Evolutionary conservation across 2,888 invertebrate species (phyloP), one percentile per base, ranked within the genome.

Genomic region (Beris chalybata): DNA sequence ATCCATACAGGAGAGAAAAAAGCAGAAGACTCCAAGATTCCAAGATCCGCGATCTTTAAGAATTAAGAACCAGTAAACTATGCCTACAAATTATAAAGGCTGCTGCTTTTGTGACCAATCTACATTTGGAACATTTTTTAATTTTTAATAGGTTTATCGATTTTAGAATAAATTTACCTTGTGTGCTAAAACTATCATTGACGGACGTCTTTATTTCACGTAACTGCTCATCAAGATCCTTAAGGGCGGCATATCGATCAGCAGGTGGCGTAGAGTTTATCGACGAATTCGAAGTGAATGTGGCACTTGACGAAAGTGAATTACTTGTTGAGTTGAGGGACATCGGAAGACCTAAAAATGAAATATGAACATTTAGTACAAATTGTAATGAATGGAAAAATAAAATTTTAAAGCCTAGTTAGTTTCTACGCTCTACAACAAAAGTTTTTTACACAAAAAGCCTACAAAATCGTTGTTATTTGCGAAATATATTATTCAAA

Each of bases 171-270:
- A 47, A 55, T 52, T 52, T 52, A 65, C 65, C 57, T 47, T 47
- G 65, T 32, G 65, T 32, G 50, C 38, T 58, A n/a, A 52, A 64
- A 76, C 76, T 66, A 15, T 38, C 56, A 65, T 38, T 56, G 7
- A 74, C 76, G 67, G 78, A 57, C 43, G 52, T 78, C 75, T 81
- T 81, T 67, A 76, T 76, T 65, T 81, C 81, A 74, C 89, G 85
- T 74, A 89, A 80, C 74, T 88, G 89, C 77, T 87, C 84, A 79
- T 97, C 96, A 75, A 97, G 86, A 82, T 96, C 96, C 81, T 96
- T 95, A 68, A 97, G 85, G 59, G 97, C 96, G 71, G 97, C 96
- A 82, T 97, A 97, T 73, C 93, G 90, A 82, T 97, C 97, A 83
- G 91, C 92, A 76, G 87, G 77, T 71, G 79, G 81, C 5, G 74